Conservation (phyloP, 2,113 vertebrate genomes). For the Theropithecus gelada region DNA sequence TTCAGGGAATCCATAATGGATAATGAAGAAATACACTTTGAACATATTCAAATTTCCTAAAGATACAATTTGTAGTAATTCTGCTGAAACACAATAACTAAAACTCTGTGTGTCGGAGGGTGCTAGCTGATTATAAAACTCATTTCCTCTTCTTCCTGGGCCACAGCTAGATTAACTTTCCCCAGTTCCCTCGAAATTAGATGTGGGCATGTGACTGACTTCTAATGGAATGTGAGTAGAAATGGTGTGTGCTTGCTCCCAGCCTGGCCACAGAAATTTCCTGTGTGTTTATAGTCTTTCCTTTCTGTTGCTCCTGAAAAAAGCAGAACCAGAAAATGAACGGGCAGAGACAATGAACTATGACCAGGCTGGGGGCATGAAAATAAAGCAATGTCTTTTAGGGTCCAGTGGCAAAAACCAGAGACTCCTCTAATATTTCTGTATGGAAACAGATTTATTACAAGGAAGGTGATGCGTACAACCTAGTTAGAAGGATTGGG, state of each 20-base stretch:
- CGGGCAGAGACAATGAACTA: neutral
- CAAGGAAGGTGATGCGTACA: neutral
- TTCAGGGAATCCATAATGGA: constrained; percentile 32
- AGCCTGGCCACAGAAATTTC: neutral
- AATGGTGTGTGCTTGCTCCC: neutral
- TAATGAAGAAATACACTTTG: constrained; percentile 2
- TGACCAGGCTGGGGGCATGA: neutral
- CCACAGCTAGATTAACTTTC: neutral
- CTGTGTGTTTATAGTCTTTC: neutral
- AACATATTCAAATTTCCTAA: constrained; percentile 33
- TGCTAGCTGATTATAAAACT: neutral
- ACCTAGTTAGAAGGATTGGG: neutral
- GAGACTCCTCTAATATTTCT: neutral
- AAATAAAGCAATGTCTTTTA: neutral
- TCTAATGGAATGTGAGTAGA: neutral
- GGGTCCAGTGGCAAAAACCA: neutral
- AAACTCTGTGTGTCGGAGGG: neutral
- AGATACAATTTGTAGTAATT: constrained; percentile 39
- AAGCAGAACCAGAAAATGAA: neutral
- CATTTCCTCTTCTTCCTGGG: neutral
- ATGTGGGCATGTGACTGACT: neutral
- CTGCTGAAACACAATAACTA: constrained; percentile 4
- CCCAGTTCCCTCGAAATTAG: neutral
- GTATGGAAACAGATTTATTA: neutral
- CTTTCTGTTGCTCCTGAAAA: neutral